Percentiles rank a stretch among this genome's conserved stretches.
These are phyloP conservation scores for Lamproptera curius DNA, from an alignment of 2,888 invertebrate genomes.

Conservation along the genomic window DNA sequence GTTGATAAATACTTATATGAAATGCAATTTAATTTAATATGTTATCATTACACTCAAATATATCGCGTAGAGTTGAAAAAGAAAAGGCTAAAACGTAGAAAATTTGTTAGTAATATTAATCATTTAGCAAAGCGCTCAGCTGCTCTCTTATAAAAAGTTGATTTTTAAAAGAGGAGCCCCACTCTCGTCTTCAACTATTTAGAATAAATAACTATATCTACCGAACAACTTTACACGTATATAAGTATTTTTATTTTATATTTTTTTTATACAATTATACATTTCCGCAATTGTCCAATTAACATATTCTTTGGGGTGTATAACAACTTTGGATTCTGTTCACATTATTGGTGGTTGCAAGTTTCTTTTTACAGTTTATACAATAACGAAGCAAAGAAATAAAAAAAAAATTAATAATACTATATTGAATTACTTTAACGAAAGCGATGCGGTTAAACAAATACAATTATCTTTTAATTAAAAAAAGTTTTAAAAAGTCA, in stretches of 20 bases:
- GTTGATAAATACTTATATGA: too few relatives aligned
- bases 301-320: constrained; percentile 73
- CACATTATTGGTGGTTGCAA: background rate
- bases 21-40: too few relatives aligned
- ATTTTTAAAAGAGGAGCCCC: constrained; percentile 71
- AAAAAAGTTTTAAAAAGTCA: constrained; percentile 64
- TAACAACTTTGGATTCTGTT: constrained; percentile 67
- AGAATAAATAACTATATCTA: constrained; percentile 69
- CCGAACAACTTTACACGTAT: constrained; percentile 73
- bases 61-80: constrained; percentile 24
- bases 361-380: too few relatives aligned
- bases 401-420: constrained; percentile 5
- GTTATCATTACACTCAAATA: too few relatives aligned
- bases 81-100: constrained; percentile 33
- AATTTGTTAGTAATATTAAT: constrained; percentile 51
- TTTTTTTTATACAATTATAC: constrained; percentile 75
- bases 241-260: constrained; percentile 70
- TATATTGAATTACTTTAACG: too few relatives aligned
- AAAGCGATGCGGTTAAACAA: constrained; percentile 11
- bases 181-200: constrained; percentile 47
- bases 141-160: constrained; percentile 63
- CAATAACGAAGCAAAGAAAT: constrained; percentile 10
- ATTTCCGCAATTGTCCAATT: constrained; percentile 63
- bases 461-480: constrained; percentile 31
- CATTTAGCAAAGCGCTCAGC: constrained; percentile 52